Base-by-base conservation (phyloP, 1,140 invertebrate species). In the Monomorium pharaonis region DNA sequence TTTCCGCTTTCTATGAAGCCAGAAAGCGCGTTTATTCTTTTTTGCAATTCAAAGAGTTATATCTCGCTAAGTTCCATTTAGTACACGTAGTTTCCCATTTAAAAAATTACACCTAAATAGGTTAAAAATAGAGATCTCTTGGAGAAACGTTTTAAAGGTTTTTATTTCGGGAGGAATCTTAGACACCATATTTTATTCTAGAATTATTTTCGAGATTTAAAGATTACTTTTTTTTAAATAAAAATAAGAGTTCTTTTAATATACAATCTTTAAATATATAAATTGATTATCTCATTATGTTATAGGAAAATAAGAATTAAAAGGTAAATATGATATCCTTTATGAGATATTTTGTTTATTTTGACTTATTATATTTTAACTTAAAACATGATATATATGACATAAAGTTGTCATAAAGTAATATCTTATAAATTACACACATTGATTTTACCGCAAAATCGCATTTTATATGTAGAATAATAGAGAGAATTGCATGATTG, bases 31-130 rank as follows among this genome's bases (percentile, higher is more conserved):
- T 63, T 44, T 80, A 47, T 18, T 49, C 9, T 37, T 56, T 56
- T 60, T 72, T 42, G 63, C 37, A 58, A 72, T 54, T 56, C 33
- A 49, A 72, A 24, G 33, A 56, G 51, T 54, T 18, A 30, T 81
- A 56, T 54, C 30, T 37, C 21, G 30, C 6, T 6, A 44, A 37
- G 10, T 54, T 67, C n/a, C 18, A 37, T 67, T 67, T 37, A 44
- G 4, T 16, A 74, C 37, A n/a, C 0, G 14, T n/a, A n/a, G 7
- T n/a, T 18, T 65, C 12, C 21, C 21, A 67, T 47, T 67, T 3
- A 37, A 37, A 67, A 47, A 67, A 47, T 27, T 67, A 67, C 1
- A 24, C 1, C 21, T 5, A 24, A 47, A 47, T 14, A 16, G 9
- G 44, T 44, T 16, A 14, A 47, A 67, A 67, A 24, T 1, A 67